These are phyloP conservation scores for Dolomedes plantarius DNA, from an alignment of 2,888 invertebrate species.

Conservation along the genomic window DNA sequence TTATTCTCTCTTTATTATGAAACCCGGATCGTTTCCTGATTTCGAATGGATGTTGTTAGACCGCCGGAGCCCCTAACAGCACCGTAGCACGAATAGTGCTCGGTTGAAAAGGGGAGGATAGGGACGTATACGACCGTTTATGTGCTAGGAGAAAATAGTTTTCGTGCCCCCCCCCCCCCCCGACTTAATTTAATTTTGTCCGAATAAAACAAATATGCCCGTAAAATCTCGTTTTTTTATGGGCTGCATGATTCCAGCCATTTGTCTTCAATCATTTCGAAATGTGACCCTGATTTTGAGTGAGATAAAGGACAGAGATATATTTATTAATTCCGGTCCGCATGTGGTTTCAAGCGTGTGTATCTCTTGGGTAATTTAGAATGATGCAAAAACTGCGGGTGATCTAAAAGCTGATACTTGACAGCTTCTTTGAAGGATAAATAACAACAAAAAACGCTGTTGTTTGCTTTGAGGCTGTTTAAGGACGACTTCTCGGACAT, in stretches of 20 bases:
- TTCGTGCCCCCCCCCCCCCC: not conserved
- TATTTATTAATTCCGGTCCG: not conserved
- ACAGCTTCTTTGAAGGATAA: too few species aligned
- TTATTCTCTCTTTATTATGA: not conserved
- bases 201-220: not conserved
- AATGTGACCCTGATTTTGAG: slow-evolving; percentile 3
- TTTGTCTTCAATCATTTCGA: not conserved
- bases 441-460: too few species aligned
- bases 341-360: not conserved
- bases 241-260: not conserved
- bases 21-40: slow-evolving; percentile 4
- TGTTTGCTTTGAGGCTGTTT: too few species aligned
- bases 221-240: not conserved
- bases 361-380: not conserved
- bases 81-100: not conserved
- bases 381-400: not conserved
- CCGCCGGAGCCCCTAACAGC: not conserved
- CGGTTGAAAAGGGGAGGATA: not conserved
- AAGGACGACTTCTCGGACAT: too few species aligned
- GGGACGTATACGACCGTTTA: not conserved
- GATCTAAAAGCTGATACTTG: too few species aligned
- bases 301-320: not conserved
- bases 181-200: not conserved
- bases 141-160: not conserved
- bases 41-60: not conserved